phyloP scores from a whole-genome alignment of 1,140 invertebrate species.

The Saccostrea glomerata region DNA sequence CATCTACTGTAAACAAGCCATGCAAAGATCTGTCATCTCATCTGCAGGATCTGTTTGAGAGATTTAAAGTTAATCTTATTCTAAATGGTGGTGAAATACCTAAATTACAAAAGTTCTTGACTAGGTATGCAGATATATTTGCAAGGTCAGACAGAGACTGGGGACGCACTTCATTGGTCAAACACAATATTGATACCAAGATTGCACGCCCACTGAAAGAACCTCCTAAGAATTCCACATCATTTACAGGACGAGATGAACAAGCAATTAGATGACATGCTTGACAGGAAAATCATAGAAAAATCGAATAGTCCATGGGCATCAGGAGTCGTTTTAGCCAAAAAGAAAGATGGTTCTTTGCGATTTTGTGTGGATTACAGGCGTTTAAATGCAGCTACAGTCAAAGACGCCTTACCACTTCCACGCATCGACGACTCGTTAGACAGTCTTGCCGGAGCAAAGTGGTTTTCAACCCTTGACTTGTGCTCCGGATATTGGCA shows the following conservation, averaged over 20 bases:
- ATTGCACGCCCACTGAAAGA: background rate
- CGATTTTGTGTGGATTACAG: conserved; percentile 81
- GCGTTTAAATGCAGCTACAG: conserved; percentile 53
- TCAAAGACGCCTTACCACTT: conserved; percentile 48
- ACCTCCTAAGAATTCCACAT: background rate
- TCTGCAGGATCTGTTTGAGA: conserved; percentile 12
- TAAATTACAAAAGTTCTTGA: background rate
- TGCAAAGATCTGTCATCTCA: background rate
- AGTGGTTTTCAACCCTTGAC: conserved; percentile 42
- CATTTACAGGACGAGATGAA: conserved; percentile 19
- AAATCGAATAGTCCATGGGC: conserved; percentile 78
- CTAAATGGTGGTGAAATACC: background rate
- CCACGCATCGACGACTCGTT: conserved; percentile 35
- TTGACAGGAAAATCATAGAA: conserved; percentile 62
- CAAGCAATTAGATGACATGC: conserved; percentile 27
- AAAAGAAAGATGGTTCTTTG: conserved; percentile 78
- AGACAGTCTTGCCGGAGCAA: conserved; percentile 31
- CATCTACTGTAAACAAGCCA: background rate
- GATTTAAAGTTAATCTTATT: background rate
- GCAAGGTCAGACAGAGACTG: background rate
- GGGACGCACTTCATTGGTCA: background rate
- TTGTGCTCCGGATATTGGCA: conserved; percentile 41
- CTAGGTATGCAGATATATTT: background rate
- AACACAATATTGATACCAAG: conserved; percentile 13
- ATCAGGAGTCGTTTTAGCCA: conserved; percentile 79